A percentile compares a stretch with the other conserved stretches of the same genome.
These are phyloP conservation scores for Homarus americanus DNA, from an alignment of 1,140 invertebrate species.

Conservation along the genomic window DNA sequence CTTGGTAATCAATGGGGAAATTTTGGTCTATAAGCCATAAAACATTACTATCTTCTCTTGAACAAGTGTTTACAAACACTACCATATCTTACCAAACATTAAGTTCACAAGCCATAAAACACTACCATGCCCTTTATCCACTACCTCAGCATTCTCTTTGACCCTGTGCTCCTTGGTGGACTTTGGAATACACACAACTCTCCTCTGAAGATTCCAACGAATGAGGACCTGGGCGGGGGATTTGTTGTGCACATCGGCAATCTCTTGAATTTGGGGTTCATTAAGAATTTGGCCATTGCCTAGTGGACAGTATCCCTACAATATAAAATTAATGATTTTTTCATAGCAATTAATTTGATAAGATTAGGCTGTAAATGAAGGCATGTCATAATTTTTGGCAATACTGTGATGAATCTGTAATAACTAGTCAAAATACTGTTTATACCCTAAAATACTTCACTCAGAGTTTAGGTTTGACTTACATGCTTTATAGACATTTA, in stretches of 20 bases:
- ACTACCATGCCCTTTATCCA: neutral
- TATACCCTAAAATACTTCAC: too few relatives aligned
- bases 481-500: too few relatives aligned
- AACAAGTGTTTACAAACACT: neutral
- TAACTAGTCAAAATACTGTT: too few relatives aligned
- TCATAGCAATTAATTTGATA: neutral
- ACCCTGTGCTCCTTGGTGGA: slow-evolving; percentile 85
- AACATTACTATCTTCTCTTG: neutral
- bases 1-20: neutral
- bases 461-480: too few relatives aligned
- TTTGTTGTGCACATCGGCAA: slow-evolving; percentile 85
- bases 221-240: slow-evolving; percentile 85
- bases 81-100: neutral
- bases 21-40: neutral
- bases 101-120: neutral
- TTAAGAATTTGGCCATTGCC: slow-evolving; percentile 82
- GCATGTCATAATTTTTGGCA: neutral
- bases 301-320: slow-evolving; percentile 79
- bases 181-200: slow-evolving; percentile 88
- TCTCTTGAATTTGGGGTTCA: slow-evolving; percentile 82
- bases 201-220: slow-evolving; percentile 85
- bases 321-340: slow-evolving; percentile 40
- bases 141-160: slow-evolving; percentile 84
- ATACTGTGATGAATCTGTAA: neutral
- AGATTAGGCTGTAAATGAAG: neutral